Evolutionary conservation across 2,797 vertebrate species (phyloP), one percentile per base, ranked within the genome.

Genomic region (Centroberyx gerrardi): DNA sequence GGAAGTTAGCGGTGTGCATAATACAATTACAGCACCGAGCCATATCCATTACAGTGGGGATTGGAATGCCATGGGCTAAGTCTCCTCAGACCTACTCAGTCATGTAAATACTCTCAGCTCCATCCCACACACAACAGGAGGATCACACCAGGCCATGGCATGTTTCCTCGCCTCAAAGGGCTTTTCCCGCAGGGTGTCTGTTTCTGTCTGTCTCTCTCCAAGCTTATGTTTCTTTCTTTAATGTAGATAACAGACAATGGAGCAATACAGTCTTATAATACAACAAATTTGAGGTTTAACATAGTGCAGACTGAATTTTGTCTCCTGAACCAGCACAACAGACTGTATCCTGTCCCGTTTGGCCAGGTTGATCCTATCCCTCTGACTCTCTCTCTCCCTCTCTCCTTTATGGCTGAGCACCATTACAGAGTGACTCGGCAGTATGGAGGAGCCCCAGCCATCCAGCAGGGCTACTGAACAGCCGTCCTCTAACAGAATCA

Each of bases 351-450:
- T 62, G 36, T 72, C 36, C 36, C 44, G 72, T 69, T 51, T 81
- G 51, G 60, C 40, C 29, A 63, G 51, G n/a, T 68, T 82, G 62
- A 63, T 65, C 22, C 38, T 56, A 31, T 54, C 18, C 15, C 8
- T 42, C 22, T 18, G 27, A 14, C n/a, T 72, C 28, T 36, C 33
- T 36, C 33, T 22, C 6, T 8, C 12, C n/a, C 22, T 56, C 28
- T 64, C n/a, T n/a, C n/a, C n/a, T n/a, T n/a, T 8, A 66, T 36
- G 18, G 52, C 46, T 59, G 48, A 55, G 1, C 42, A 73, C 27
- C 52, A 62, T 70, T 68, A 70, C 62, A 48, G 58, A 31, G 49
- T 87, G 80, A 85, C 61, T 86, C 74, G 86, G 83, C 78, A 84
- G 60, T n/a, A 44, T 40, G 33, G 53, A 64, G 42, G 18, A 46